Evolutionary conservation across 2,113 vertebrate genomes (phyloP).

Genomic region (Setophaga kirtlandii): DNA sequence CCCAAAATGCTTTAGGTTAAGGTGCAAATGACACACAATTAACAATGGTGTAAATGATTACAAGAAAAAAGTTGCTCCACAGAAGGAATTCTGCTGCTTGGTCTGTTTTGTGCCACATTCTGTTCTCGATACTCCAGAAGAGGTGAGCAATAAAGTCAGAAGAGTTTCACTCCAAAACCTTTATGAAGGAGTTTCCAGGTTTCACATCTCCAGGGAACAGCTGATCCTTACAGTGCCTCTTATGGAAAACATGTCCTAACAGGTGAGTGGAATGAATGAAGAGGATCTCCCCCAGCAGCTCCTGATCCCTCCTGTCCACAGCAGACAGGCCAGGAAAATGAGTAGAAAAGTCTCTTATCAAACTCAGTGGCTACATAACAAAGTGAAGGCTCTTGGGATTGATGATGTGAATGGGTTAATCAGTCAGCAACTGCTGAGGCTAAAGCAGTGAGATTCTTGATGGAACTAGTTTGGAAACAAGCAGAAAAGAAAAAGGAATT

Average conservation of each 20-base stretch:
- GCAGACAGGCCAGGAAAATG: background rate
- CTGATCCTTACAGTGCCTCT: background rate
- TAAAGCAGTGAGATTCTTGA: background rate
- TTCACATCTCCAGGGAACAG: background rate
- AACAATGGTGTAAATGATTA: slow-evolving; percentile 46
- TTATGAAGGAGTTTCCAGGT: background rate
- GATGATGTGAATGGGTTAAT: background rate
- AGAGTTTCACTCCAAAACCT: background rate
- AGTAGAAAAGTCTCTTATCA: background rate
- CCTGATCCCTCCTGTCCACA: background rate
- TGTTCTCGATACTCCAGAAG: background rate
- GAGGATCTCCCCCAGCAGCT: background rate
- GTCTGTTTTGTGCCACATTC: background rate
- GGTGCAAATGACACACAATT: background rate
- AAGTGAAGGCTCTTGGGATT: background rate
- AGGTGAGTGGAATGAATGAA: background rate
- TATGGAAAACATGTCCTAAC: background rate
- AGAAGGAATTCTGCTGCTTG: background rate
- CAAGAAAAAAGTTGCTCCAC: background rate
- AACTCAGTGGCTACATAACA: rapidly evolving
- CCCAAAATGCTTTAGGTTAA: background rate
- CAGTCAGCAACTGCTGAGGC: background rate
- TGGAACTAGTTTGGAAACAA: background rate
- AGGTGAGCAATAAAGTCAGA: background rate
- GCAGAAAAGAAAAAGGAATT: background rate